These are phyloP conservation scores for Psammodynastes pulverulentus DNA, from an alignment of 2,113 vertebrate genomes.

Conservation along the genomic window DNA sequence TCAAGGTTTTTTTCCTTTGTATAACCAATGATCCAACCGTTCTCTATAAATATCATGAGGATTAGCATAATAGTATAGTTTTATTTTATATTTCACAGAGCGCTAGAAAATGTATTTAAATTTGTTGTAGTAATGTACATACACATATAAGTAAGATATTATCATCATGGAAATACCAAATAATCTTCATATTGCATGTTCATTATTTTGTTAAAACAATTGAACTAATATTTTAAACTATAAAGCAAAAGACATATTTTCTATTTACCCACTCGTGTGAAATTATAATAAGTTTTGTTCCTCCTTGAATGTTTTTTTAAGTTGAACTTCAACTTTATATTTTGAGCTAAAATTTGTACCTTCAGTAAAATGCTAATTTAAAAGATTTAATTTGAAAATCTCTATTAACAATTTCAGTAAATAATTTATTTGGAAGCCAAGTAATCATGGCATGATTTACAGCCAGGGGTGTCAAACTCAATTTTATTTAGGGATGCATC, in stretches of 20 bases:
- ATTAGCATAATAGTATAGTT: neutral
- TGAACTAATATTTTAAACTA: neutral
- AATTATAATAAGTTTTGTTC: constrained; percentile 4
- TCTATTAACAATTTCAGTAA: constrained; percentile 23
- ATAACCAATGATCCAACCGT: neutral
- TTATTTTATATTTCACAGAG: neutral
- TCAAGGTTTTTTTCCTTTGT: neutral
- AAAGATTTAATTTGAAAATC: constrained; percentile 11
- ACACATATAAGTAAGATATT: neutral
- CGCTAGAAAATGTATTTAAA: neutral
- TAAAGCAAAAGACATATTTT: constrained; percentile 1
- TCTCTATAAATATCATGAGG: neutral
- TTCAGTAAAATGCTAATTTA: constrained; percentile 25
- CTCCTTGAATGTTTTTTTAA: neutral
- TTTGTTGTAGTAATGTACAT: neutral
- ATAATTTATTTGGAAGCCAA: constrained; percentile 29
- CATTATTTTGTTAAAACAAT: neutral
- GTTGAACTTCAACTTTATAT: neutral
- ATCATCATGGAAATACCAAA: neutral
- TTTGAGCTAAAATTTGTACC: constrained; percentile 16
- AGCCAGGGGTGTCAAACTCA: too few relatives aligned
- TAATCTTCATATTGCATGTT: neutral
- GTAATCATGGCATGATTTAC: constrained; percentile 5
- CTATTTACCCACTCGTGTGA: neutral
- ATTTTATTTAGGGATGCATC: too few relatives aligned